Conservation (phyloP, 2,113 vertebrate genomes). For the Malaclemys terrapin region DNA sequence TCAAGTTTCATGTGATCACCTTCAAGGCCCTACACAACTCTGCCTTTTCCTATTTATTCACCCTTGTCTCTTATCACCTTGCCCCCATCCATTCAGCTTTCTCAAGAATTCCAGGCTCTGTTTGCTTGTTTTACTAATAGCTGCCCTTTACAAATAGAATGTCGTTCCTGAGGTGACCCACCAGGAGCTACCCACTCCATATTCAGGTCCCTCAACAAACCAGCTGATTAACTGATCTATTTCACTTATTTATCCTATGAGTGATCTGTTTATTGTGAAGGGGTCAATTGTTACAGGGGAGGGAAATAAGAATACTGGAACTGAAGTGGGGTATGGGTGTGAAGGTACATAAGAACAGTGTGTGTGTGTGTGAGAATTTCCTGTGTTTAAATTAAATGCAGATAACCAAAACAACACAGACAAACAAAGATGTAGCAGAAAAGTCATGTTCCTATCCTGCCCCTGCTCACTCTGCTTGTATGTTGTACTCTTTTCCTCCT, state of each 20-base stretch:
- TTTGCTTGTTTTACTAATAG: background rate
- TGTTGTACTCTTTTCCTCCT: background rate
- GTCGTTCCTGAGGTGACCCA: slow-evolving; percentile 34
- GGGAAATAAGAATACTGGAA: slow-evolving; percentile 33
- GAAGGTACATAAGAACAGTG: background rate
- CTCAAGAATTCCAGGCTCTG: background rate
- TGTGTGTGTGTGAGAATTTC: background rate
- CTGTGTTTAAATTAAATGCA: background rate
- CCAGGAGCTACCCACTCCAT: slow-evolving; percentile 22
- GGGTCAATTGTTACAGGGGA: slow-evolving; percentile 25
- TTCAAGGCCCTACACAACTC: background rate
- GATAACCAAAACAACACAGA: slow-evolving; percentile 7
- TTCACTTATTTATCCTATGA: slow-evolving; percentile 50
- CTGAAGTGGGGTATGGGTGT: slow-evolving; percentile 9
- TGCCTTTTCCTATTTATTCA: background rate
- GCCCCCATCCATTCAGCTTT: background rate
- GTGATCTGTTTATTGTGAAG: slow-evolving; percentile 53
- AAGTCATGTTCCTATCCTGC: background rate
- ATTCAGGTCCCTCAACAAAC: slow-evolving; percentile 12
- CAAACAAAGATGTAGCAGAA: background rate
- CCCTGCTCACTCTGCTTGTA: background rate
- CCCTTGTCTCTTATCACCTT: background rate
- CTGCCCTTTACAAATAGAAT: background rate
- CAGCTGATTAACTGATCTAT: slow-evolving; percentile 44
- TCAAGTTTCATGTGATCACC: background rate